Conservation (phyloP, 2,888 invertebrate species). For the Lacanobia oleracea region DNA sequence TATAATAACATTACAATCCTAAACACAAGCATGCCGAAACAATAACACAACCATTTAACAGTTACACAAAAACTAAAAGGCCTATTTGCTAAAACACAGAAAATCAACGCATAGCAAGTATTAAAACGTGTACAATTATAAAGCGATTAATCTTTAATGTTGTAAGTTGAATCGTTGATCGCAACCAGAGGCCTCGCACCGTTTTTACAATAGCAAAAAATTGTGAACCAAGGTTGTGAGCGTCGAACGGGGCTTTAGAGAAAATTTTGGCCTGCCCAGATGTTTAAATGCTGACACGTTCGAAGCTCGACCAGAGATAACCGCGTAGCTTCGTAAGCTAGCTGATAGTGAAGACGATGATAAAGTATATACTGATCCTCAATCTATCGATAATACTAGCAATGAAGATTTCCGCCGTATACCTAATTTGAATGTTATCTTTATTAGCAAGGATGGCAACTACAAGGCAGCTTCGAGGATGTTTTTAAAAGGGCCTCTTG, state of each 20-base stretch:
- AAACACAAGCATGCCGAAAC: conserved; percentile 22
- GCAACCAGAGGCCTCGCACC: conserved; percentile 53
- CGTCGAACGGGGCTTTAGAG: conserved; percentile 44
- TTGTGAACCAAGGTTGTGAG: conserved; percentile 45
- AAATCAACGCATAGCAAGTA: conserved; percentile 50
- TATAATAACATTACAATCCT: conserved; percentile 19
- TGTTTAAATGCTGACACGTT: conserved; percentile 27
- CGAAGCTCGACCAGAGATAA: conserved; percentile 32
- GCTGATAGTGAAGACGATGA: conserved; percentile 9
- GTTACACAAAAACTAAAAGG: conserved; percentile 51
- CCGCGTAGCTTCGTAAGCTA: conserved; percentile 24
- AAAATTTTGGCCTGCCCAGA: conserved; percentile 33
- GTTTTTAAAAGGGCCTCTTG: not conserved
- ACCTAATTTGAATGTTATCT: conserved; percentile 8
- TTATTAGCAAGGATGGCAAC: not conserved
- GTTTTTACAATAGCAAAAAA: conserved; percentile 60
- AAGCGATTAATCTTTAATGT: conserved; percentile 61
- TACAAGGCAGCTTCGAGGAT: not conserved
- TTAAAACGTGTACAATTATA: conserved; percentile 57
- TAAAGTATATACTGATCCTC: conserved; percentile 15
- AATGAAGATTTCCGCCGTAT: not conserved
- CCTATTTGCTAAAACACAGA: conserved; percentile 55
- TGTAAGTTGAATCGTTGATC: conserved; percentile 56
- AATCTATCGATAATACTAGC: conserved; percentile 13
- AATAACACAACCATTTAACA: conserved; percentile 50